Conservation (phyloP, 2,888 invertebrate genomes). For the Drosophila quinaria region DNA sequence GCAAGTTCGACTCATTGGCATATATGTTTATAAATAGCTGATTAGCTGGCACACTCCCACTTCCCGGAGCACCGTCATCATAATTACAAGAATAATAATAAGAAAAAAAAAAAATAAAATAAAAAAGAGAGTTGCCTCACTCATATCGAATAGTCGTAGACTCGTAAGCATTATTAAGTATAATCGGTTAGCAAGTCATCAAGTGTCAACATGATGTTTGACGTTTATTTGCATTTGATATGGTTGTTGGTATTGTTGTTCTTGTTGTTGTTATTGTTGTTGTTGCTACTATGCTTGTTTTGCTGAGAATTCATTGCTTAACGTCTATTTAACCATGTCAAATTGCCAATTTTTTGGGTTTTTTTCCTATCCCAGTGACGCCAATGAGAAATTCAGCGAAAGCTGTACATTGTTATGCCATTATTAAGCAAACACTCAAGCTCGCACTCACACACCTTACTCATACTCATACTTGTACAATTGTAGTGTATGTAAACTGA, state of each 20-base stretch:
- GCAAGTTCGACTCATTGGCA: constrained; percentile 19
- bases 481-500: constrained; percentile 3
- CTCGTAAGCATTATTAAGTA: constrained; percentile 7
- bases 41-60: constrained; percentile 32
- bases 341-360: constrained; percentile 22
- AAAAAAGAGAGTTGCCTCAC: background rate
- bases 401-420: constrained; percentile 40
- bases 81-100: constrained; percentile 29
- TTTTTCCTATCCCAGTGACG: constrained; percentile 46
- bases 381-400: constrained; percentile 60
- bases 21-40: constrained; percentile 34
- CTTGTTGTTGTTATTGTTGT: background rate
- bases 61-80: constrained; percentile 40
- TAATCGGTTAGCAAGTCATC: constrained; percentile 54
- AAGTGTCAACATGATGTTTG: constrained; percentile 32
- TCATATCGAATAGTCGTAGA: background rate
- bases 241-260: constrained; percentile 5
- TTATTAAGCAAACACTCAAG: constrained; percentile 26
- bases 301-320: constrained; percentile 14
- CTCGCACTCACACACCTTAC: constrained; percentile 2
- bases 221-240: constrained; percentile 15
- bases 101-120: no score
- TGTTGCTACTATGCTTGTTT: background rate
- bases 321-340: constrained; percentile 9
- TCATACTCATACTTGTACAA: background rate